A percentile compares a stretch with the other conserved stretches of the same genome.
Evolutionary conservation across 2,797 vertebrate species (phyloP).

Genomic region (Microcaecilia unicolor): DNA sequence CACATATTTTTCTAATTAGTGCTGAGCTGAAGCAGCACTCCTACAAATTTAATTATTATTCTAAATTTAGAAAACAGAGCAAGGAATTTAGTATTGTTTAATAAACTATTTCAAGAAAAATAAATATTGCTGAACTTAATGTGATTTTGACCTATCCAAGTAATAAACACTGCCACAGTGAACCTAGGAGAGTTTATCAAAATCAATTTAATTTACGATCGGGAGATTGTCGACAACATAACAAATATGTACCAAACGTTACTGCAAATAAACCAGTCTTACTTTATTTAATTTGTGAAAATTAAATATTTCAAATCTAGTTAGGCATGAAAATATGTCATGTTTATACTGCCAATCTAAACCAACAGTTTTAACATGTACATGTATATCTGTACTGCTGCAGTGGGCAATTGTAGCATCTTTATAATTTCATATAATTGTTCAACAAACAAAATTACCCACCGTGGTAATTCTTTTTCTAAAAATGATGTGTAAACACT

Average conservation of each 20-base stretch:
- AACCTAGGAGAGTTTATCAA: conserved; percentile 22
- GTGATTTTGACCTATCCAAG: too few species aligned
- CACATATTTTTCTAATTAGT: conserved; percentile 9
- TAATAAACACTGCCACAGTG: too few species aligned
- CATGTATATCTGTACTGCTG: conserved; percentile 14
- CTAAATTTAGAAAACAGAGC: conserved; percentile 18
- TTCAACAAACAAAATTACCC: conserved; percentile 23
- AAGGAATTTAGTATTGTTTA: conserved; percentile 7
- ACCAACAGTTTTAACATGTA: conserved; percentile 27
- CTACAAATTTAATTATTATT: conserved; percentile 19
- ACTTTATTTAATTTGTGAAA: conserved; percentile 11
- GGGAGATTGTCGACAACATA: conserved; percentile 5
- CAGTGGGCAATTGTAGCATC: too few species aligned
- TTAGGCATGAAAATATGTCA: conserved; percentile 21
- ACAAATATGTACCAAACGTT: conserved; percentile 12
- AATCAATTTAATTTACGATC: conserved; percentile 13
- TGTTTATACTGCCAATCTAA: conserved; percentile 16
- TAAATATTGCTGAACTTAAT: too few species aligned
- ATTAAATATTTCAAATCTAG: conserved; percentile 20
- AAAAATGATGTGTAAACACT: too few species aligned
- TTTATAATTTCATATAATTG: conserved; percentile 31
- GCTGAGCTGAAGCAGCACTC: conserved; percentile 4
- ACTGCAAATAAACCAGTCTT: conserved; percentile 9
- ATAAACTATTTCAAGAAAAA: too few species aligned
- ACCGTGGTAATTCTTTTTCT: not conserved